Evolutionary conservation across 2,888 invertebrate species (phyloP).

Genomic region (Micropterix aruncella): DNA sequence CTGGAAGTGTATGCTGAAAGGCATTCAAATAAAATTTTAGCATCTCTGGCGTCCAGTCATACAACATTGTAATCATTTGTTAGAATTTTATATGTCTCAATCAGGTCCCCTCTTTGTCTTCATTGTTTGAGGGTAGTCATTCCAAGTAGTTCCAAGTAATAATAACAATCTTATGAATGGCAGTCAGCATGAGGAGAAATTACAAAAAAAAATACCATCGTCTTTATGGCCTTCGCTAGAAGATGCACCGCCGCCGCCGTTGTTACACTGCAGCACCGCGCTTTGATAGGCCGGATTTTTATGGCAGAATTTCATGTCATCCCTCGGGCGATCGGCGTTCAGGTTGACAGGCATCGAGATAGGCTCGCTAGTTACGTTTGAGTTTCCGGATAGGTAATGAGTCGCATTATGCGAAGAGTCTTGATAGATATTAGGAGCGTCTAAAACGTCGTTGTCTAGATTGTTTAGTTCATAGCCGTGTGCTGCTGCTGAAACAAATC

Average conservation of each 20-base stretch:
- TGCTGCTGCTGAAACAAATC: constrained; percentile 40
- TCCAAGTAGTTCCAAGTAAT: too few relatives aligned
- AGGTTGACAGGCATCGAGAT: constrained; percentile 28
- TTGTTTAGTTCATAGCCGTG: constrained; percentile 53
- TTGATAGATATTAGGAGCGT: constrained; percentile 42
- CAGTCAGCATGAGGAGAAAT: too few relatives aligned
- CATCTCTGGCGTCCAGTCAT: too few relatives aligned
- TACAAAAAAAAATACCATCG: constrained; percentile 21
- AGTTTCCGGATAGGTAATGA: constrained; percentile 17
- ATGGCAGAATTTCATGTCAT: constrained; percentile 46
- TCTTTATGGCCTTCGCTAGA: constrained; percentile 28
- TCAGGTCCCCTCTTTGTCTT: too few relatives aligned
- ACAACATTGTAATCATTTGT: too few relatives aligned
- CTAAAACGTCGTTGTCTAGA: constrained; percentile 47
- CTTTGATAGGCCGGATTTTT: constrained; percentile 64
- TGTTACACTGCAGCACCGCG: constrained; percentile 46
- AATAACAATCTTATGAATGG: too few relatives aligned
- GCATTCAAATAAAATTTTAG: too few relatives aligned
- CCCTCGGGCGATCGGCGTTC: constrained; percentile 24
- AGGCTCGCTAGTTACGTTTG: constrained; percentile 25
- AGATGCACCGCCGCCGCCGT: constrained; percentile 18
- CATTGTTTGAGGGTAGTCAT: too few relatives aligned
- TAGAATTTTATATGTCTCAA: too few relatives aligned
- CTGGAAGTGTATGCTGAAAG: too few relatives aligned
- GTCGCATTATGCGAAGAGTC: constrained; percentile 23